Evolutionary conservation across 2,113 vertebrate genomes (phyloP).

Genomic region (Campylorhamphus procurvoides): DNA sequence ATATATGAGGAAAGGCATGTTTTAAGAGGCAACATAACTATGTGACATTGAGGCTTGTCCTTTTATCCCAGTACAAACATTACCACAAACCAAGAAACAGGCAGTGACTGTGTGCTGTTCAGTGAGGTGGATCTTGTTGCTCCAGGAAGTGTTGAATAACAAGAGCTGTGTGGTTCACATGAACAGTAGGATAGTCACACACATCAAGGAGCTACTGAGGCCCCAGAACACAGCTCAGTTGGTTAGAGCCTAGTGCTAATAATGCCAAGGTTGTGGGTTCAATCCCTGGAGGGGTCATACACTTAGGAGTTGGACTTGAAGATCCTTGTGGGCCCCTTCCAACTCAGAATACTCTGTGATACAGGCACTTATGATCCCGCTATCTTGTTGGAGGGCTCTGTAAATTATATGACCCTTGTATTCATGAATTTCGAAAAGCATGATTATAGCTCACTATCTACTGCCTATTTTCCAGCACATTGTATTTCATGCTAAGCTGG

Average conservation of each 20-base stretch:
- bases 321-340: background rate
- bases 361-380: background rate
- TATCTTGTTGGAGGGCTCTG: background rate
- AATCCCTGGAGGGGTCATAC: background rate
- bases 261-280: background rate
- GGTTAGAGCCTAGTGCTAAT: background rate
- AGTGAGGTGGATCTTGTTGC: background rate
- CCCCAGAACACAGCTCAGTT: background rate
- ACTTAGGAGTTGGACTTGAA: background rate
- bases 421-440: background rate
- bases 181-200: background rate
- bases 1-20: background rate
- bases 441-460: background rate
- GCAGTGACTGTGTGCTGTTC: background rate
- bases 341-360: background rate
- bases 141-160: background rate
- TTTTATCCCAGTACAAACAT: background rate
- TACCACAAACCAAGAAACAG: background rate
- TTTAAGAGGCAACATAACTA: background rate
- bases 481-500: constrained; percentile 10
- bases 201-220: background rate
- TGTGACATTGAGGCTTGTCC: background rate
- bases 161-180: background rate
- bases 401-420: background rate
- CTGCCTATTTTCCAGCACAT: background rate